Evolutionary conservation across 2,113 vertebrate species (phyloP).

Genomic region (Nycticryphes semicollaris): DNA sequence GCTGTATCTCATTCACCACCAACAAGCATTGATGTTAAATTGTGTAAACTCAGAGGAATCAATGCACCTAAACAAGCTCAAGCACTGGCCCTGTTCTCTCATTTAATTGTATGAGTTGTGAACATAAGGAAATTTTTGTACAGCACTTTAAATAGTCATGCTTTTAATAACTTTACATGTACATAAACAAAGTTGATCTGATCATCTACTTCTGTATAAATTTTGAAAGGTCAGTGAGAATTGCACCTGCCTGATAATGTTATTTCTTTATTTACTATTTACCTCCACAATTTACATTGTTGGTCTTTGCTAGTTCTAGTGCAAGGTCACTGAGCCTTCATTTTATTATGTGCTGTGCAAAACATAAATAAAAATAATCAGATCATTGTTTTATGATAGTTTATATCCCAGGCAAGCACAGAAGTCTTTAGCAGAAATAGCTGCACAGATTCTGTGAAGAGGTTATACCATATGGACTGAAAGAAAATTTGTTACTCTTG

Average conservation of each 20-base stretch:
- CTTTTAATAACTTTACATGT: background rate
- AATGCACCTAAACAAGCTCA: background rate
- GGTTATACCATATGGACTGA: slow-evolving; percentile 13
- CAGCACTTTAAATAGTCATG: background rate
- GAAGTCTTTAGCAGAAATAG: slow-evolving; percentile 14
- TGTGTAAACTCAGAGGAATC: background rate
- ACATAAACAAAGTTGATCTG: background rate
- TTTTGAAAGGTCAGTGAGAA: background rate
- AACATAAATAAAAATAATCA: background rate
- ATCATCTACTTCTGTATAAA: background rate
- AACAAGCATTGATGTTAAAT: background rate
- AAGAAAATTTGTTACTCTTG: slow-evolving; percentile 37
- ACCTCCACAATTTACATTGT: background rate
- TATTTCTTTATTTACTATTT: background rate
- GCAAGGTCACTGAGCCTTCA: background rate
- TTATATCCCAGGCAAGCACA: background rate
- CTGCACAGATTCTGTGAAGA: slow-evolving; percentile 13
- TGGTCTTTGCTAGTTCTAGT: background rate
- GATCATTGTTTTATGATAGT: background rate
- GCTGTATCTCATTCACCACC: background rate
- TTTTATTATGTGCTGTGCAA: background rate
- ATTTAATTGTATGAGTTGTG: background rate
- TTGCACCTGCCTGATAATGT: background rate
- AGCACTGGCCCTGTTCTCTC: background rate
- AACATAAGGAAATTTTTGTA: background rate